Percentiles rank a stretch among this genome's conserved stretches.
phyloP scores from a whole-genome alignment of 2,113 vertebrate species.

The Epinephelus moara region DNA sequence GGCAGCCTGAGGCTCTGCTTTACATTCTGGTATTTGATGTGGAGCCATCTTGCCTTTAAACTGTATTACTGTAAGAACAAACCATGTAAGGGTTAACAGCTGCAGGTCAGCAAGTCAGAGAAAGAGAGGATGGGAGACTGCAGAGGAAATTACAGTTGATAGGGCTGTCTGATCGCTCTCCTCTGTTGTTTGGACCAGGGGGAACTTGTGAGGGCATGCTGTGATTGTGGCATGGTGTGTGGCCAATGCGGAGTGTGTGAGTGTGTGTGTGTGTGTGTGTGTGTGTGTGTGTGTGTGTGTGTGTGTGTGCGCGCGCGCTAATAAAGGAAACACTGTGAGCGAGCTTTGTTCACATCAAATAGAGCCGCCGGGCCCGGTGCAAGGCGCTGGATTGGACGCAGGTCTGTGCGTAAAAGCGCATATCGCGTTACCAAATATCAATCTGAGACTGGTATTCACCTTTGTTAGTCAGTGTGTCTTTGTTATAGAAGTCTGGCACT shows the following conservation, averaged over 20 bases:
- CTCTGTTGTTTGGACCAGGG: conserved; percentile 59
- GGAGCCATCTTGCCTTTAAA: not conserved
- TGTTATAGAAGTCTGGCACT: conserved; percentile 42
- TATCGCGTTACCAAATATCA: conserved; percentile 56
- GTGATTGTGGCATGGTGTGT: conserved; percentile 68
- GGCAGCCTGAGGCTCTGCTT: not conserved
- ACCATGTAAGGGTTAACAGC: conserved; percentile 13
- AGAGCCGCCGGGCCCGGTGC: conserved; percentile 4
- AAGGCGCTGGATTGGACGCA: conserved; percentile 32
- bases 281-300: conserved; percentile 48
- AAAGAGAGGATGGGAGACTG: conserved; percentile 18
- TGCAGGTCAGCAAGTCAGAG: not conserved
- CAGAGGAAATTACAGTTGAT: conserved; percentile 67
- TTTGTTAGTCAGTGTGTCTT: conserved; percentile 42
- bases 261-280: conserved; percentile 32
- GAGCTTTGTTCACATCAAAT: conserved; percentile 68
- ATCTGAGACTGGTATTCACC: conserved; percentile 31
- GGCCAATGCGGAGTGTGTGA: conserved; percentile 48
- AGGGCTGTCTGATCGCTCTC: conserved; percentile 53
- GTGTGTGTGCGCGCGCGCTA: conserved; percentile 13
- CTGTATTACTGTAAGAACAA: not conserved
- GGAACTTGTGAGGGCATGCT: conserved; percentile 77
- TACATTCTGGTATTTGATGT: not conserved
- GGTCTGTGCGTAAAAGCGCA: conserved; percentile 58
- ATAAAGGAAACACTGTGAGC: conserved; percentile 46